These are phyloP conservation scores for Podabrus alpinus DNA, from an alignment of 2,888 invertebrate genomes.

Conservation along the genomic window DNA sequence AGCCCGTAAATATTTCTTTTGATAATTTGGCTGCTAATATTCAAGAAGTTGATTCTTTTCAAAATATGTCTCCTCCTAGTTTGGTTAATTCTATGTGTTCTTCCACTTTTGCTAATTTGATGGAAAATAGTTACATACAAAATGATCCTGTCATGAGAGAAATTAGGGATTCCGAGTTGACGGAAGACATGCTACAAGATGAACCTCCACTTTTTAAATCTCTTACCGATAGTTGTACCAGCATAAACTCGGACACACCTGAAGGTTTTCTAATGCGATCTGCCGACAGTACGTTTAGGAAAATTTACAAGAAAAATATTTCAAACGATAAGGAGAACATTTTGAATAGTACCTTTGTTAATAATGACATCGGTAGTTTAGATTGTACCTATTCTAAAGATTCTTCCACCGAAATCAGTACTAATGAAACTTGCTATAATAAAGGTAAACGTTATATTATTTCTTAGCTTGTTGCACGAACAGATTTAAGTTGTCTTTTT, in stretches of 20 bases:
- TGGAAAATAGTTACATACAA: conserved; percentile 54
- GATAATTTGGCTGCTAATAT: conserved; percentile 51
- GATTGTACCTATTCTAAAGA: conserved; percentile 7
- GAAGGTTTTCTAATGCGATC: conserved; percentile 49
- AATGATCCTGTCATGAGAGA: conserved; percentile 53
- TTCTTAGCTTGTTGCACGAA: too few species aligned
- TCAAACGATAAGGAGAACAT: conserved; percentile 2
- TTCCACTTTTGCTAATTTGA: conserved; percentile 54
- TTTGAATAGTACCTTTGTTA: conserved; percentile 11
- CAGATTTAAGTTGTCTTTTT: too few species aligned
- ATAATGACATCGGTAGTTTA: not conserved
- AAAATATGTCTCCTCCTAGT: conserved; percentile 62
- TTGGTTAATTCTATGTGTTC: conserved; percentile 62
- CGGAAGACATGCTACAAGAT: conserved; percentile 47
- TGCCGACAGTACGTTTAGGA: conserved; percentile 37
- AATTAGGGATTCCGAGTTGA: conserved; percentile 52
- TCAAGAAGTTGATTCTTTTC: conserved; percentile 58
- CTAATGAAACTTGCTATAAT: not conserved
- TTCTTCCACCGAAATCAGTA: conserved; percentile 1
- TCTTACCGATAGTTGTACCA: conserved; percentile 50
- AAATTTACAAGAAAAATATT: conserved; percentile 13
- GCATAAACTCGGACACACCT: conserved; percentile 50
- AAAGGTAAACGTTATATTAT: conserved; percentile 5
- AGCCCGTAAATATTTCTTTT: conserved; percentile 49
- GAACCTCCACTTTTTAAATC: conserved; percentile 51